Conservation (phyloP, 2,113 vertebrate species). For the Sapajus apella region DNA sequence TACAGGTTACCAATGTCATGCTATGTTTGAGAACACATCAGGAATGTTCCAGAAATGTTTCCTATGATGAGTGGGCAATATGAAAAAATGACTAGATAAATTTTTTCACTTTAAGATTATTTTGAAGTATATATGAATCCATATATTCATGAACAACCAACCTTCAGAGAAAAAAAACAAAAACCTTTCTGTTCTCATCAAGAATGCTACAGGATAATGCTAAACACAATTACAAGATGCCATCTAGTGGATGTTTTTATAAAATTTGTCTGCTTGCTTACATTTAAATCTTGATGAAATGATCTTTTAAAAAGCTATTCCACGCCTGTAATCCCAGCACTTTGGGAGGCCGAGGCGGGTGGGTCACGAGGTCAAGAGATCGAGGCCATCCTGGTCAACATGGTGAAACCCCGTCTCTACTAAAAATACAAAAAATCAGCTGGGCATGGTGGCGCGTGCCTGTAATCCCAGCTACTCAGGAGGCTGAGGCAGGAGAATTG, state of each 20-base stretch:
- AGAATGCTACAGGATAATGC: neutral
- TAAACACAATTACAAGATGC: conserved; percentile 78
- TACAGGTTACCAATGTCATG: neutral
- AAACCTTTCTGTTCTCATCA: neutral
- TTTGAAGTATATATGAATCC: conserved; percentile 33
- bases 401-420: too few relatives aligned
- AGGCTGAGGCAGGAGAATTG: too few relatives aligned
- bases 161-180: neutral
- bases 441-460: too few relatives aligned
- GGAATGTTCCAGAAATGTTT: neutral
- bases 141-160: conserved; percentile 16
- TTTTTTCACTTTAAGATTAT: neutral
- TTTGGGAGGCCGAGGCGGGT: too few relatives aligned
- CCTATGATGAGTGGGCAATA: neutral
- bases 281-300: neutral
- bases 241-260: conserved; percentile 84
- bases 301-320: conserved; percentile 1
- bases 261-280: conserved; percentile 39
- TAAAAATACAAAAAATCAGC: too few relatives aligned
- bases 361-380: too few relatives aligned
- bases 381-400: too few relatives aligned
- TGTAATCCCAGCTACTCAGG: too few relatives aligned
- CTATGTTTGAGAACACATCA: neutral
- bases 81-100: neutral
- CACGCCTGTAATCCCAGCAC: too few relatives aligned